Percentiles rank a stretch among this genome's conserved stretches.
Evolutionary conservation across 2,888 invertebrate species (phyloP).

Genomic region (Stenurella melanura): DNA sequence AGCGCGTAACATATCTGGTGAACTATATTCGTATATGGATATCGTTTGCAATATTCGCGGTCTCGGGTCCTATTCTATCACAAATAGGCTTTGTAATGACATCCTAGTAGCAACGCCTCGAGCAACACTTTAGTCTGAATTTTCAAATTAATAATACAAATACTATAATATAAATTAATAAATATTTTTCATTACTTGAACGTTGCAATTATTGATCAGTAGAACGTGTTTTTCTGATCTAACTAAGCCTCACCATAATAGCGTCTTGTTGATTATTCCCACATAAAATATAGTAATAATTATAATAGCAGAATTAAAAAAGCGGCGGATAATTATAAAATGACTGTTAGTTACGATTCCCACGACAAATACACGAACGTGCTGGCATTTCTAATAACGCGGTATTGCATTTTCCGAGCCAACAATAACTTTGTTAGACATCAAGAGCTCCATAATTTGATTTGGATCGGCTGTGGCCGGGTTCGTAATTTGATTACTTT

Average conservation of each 20-base stretch:
- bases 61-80: too few relatives aligned
- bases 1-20: too few relatives aligned
- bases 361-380: conserved; percentile 21
- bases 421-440: conserved; percentile 29
- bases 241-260: not conserved
- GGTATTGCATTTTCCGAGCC: conserved; percentile 15
- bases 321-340: conserved; percentile 5
- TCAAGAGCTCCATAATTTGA: conserved; percentile 24
- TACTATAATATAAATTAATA: too few relatives aligned
- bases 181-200: too few relatives aligned
- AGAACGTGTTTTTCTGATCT: not conserved
- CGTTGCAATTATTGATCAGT: too few relatives aligned
- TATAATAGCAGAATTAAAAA: conserved; percentile 17
- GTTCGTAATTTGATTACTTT: conserved; percentile 6
- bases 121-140: too few relatives aligned
- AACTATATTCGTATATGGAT: too few relatives aligned
- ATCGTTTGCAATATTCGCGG: too few relatives aligned
- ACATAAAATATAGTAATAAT: not conserved
- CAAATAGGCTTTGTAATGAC: too few relatives aligned
- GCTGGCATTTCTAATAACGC: conserved; percentile 18
- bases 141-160: too few relatives aligned
- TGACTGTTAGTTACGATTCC: conserved; percentile 11
- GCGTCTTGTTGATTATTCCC: conserved; percentile 12
- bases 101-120: too few relatives aligned
- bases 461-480: conserved; percentile 18